A percentile compares a stretch with the other conserved stretches of the same genome.
Evolutionary conservation across 2,113 vertebrate genomes (phyloP).

Genomic region (Jacana jacana): DNA sequence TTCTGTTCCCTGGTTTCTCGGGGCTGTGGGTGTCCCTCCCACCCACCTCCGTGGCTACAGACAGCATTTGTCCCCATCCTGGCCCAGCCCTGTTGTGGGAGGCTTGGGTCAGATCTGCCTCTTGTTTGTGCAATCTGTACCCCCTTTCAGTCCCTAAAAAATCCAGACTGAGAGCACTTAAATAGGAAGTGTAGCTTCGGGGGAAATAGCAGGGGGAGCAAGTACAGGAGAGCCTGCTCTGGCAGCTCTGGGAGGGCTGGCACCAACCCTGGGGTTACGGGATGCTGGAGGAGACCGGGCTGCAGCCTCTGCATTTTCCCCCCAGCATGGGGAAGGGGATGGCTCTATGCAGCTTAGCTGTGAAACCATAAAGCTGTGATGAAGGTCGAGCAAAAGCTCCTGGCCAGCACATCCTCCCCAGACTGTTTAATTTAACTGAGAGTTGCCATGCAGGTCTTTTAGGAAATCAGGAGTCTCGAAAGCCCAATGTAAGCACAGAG

Average conservation of each 20-base stretch:
- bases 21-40: neutral
- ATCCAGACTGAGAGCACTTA: neutral
- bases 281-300: neutral
- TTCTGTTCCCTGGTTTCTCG: neutral
- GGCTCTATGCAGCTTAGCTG: neutral
- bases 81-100: neutral
- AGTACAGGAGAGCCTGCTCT: neutral
- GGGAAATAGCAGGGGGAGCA: neutral
- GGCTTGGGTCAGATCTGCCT: neutral
- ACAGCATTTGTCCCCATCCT: accelerated
- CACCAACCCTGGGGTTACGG: neutral
- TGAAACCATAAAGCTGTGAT: neutral
- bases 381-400: neutral
- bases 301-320: too few species aligned
- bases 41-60: neutral
- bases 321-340: neutral
- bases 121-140: neutral
- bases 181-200: neutral
- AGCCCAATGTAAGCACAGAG: neutral
- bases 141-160: neutral
- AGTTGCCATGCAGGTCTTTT: neutral
- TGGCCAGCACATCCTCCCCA: neutral
- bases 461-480: neutral
- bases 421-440: neutral
- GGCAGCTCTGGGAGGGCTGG: neutral